Base-by-base conservation (phyloP, 2,888 invertebrate species). In the Apocheima hispidaria region DNA sequence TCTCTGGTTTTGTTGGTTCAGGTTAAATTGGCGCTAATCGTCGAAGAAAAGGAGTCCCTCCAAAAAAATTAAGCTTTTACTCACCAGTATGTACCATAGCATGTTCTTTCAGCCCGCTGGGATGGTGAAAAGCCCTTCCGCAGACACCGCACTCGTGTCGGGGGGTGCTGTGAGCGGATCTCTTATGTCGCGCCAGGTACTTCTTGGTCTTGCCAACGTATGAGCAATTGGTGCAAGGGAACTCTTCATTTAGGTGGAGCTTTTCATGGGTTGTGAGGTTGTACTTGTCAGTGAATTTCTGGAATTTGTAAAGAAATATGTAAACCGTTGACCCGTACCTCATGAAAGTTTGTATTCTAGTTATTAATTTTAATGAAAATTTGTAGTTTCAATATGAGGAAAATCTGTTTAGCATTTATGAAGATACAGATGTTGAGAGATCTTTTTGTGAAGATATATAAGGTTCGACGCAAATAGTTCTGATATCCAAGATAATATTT, bases 21-120 rank as follows among this genome's bases (percentile, higher is more conserved):
- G n/a, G n/a, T n/a, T n/a, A n/a, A n/a, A n/a, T n/a, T n/a, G n/a
- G n/a, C n/a, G n/a, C n/a, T n/a, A n/a, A n/a, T n/a, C n/a, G n/a
- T n/a, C n/a, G n/a, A n/a, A n/a, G n/a, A n/a, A n/a, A n/a, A n/a
- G n/a, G n/a, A 23, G 23, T 23, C 5, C 3, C 5, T 23, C 23
- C 9, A 28, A 28, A 10, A 30, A 1, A 30, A 30, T 23, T 23
- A 23, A 4, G 23, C 3, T 4, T 23, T 23, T 2, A 68, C 70
- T 73, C 16, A 86, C 88, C 80, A 1, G 81, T 78, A 50, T 90
- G 90, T 0, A 80, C 77, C 20, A 77, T 66, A 65, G 78, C 73
- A 56, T 90, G 90, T 0, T 68, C 48, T 0, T 66, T 64, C 38
- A 88, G 41, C 0, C 65, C 59, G 10, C 72, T 68, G 0, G 69